Percentiles rank a stretch among this genome's conserved stretches.
Conservation (phyloP, 1,140 invertebrate genomes). For the Trypoxylus dichotomus region DNA sequence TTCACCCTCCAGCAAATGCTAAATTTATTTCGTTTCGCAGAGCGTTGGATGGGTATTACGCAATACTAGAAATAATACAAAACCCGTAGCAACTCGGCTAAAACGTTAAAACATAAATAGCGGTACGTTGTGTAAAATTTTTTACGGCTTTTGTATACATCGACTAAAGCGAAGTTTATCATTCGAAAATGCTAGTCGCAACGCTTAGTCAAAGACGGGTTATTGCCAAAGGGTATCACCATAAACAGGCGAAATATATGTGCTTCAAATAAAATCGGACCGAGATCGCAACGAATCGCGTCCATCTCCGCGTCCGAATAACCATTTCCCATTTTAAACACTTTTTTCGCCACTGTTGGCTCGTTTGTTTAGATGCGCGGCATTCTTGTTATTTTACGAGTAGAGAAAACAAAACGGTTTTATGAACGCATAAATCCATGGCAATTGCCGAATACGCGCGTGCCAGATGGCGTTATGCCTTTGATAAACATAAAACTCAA, state of each 20-base stretch:
- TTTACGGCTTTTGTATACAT: background rate
- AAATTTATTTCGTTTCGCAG: background rate
- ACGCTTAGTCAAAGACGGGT: background rate
- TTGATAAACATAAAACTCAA: background rate
- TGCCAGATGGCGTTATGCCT: background rate
- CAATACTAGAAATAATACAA: background rate
- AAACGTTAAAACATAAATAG: background rate
- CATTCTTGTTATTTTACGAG: background rate
- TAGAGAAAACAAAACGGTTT: background rate
- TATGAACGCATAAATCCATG: background rate
- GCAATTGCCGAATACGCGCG: background rate
- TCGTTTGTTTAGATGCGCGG: background rate
- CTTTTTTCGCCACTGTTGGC: background rate
- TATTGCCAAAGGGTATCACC: background rate
- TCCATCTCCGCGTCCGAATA: background rate
- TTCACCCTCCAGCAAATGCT: no score
- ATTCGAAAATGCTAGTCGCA: background rate
- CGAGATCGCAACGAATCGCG: background rate
- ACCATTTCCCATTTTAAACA: background rate
- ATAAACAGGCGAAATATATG: background rate
- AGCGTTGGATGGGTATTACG: background rate
- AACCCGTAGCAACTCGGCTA: background rate
- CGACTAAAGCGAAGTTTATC: background rate
- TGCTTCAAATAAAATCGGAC: background rate
- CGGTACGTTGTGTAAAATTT: background rate